Base-by-base conservation (phyloP, 2,113 vertebrate genomes). In the Excalfactoria chinensis region DNA sequence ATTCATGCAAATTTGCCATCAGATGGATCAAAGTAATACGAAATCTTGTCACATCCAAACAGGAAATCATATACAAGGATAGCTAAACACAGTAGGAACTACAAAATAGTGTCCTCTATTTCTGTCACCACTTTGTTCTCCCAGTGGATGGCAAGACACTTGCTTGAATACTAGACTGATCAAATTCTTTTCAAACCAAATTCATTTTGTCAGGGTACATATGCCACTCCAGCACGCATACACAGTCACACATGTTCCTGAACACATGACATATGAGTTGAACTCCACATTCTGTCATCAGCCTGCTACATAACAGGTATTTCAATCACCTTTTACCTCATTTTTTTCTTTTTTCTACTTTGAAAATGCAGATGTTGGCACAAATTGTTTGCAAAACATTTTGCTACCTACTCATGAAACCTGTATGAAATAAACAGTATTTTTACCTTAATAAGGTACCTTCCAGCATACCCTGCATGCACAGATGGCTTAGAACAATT, bases 211-310 rank as follows among this genome's bases (percentile, higher is more conserved):
- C 66, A 86, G n/a, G 70, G 49, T 49, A 35, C 40, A 18, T 60
- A 66, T 4, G 22, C 30, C n/a, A 13, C 22, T 69, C 30, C 56
- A 81, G 41, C 40, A 73, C 7, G n/a, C n/a, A 37, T 0, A 3
- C 53, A 88, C 16, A 34, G 26, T 60, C 46, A 56, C 1, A 0
- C 4, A 9, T 30, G 15, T 41, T 82, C 40, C 81, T 63, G 28
- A 81, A 58, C 23, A 64, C 35, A 37, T 0, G 0, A 70, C 58
- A 28, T 3, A 37, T 0, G 5, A 64, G 30, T 11, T 78, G 48
- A 68, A 2, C 20, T 80, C 32, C 62, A 70, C 35, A 37, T 28
- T 53, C 30, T 12, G 28, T 5, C 13, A 58, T 13, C 49, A 13
- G 17, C 75, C 13, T 49, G 44, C n/a, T 9, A 63, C 5, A 6